phyloP scores from a whole-genome alignment of 2,797 vertebrate species.

The Liparis tanakae region DNA sequence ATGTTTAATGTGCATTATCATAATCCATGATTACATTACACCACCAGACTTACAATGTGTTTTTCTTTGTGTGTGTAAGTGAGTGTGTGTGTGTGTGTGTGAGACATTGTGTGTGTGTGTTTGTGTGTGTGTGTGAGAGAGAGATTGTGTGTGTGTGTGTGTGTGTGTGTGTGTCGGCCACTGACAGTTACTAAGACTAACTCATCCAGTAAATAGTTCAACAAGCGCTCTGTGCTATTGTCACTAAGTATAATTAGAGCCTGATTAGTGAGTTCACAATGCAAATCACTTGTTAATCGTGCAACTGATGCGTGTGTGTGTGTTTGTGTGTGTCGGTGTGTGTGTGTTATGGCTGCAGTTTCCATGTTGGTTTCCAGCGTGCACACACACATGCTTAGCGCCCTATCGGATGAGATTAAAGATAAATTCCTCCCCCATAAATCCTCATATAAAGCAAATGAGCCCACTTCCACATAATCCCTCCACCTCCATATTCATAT shows the following conservation, averaged over 20 bases:
- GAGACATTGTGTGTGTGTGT: neutral
- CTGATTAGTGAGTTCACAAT: slow-evolving; percentile 56
- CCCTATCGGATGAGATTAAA: slow-evolving; percentile 71
- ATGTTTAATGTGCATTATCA: slow-evolving; percentile 10
- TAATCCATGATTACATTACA: slow-evolving; percentile 21
- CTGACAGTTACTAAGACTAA: slow-evolving; percentile 45
- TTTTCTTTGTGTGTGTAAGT: too few relatives aligned
- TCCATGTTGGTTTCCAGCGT: slow-evolving; percentile 38
- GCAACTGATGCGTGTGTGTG: slow-evolving; percentile 21
- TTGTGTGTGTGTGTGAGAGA: slow-evolving; percentile 9
- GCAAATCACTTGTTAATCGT: slow-evolving; percentile 54
- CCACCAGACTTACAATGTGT: slow-evolving; percentile 4
- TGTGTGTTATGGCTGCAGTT: slow-evolving; percentile 20
- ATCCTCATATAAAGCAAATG: slow-evolving; percentile 62
- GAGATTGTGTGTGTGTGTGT: slow-evolving; percentile 1
- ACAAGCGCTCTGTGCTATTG: slow-evolving; percentile 45
- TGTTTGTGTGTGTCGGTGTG: neutral
- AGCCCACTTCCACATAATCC: slow-evolving; percentile 64
- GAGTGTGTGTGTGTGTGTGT: slow-evolving; percentile 4
- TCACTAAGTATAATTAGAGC: slow-evolving; percentile 58
- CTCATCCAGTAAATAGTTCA: slow-evolving; percentile 52
- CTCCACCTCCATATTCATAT: slow-evolving; percentile 52
- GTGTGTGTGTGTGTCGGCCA: slow-evolving; percentile 2
- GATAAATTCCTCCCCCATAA: slow-evolving; percentile 70
- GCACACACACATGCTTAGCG: slow-evolving; percentile 31